Conservation (phyloP, 2,797 vertebrate species). For the Bradypodion ventrale region DNA sequence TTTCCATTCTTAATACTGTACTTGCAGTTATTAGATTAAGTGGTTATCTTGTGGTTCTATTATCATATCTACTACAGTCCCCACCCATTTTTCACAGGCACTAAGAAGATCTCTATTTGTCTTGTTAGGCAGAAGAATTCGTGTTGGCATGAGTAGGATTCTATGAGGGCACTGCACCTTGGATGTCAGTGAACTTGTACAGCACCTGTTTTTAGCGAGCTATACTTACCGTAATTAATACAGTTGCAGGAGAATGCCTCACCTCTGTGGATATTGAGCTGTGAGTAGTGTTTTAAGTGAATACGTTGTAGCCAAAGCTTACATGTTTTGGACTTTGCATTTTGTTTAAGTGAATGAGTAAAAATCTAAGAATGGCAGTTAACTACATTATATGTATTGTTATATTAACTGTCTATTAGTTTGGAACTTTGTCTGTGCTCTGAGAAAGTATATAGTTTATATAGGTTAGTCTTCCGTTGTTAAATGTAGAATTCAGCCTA, state of each 20-base stretch:
- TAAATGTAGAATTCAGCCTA: slow-evolving; percentile 41
- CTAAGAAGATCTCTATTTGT: too few relatives aligned
- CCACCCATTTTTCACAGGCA: not conserved
- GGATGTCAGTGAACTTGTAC: not conserved
- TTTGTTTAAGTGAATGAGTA: slow-evolving; percentile 63
- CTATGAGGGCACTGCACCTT: not conserved
- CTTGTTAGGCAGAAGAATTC: too few relatives aligned
- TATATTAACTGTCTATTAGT: slow-evolving; percentile 61
- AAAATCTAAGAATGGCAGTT: slow-evolving; percentile 54
- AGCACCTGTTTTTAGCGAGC: not conserved
- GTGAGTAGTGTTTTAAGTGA: not conserved
- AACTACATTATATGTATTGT: slow-evolving; percentile 67
- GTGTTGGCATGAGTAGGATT: not conserved
- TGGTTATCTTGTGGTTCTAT: too few relatives aligned
- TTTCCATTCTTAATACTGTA: too few relatives aligned
- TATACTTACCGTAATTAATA: not conserved
- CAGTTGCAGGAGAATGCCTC: not conserved
- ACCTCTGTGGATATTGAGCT: not conserved
- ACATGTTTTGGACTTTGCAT: slow-evolving; percentile 32
- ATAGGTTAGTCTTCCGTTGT: slow-evolving; percentile 55
- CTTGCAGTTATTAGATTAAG: too few relatives aligned
- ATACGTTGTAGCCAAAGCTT: slow-evolving; percentile 14
- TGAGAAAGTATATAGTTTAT: slow-evolving; percentile 61
- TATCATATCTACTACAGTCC: too few relatives aligned
- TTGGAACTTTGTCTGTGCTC: slow-evolving; percentile 56